Percentiles rank a stretch among this genome's conserved stretches.
Conservation (phyloP, 2,113 vertebrate species). For the Hystrix brachyura region DNA sequence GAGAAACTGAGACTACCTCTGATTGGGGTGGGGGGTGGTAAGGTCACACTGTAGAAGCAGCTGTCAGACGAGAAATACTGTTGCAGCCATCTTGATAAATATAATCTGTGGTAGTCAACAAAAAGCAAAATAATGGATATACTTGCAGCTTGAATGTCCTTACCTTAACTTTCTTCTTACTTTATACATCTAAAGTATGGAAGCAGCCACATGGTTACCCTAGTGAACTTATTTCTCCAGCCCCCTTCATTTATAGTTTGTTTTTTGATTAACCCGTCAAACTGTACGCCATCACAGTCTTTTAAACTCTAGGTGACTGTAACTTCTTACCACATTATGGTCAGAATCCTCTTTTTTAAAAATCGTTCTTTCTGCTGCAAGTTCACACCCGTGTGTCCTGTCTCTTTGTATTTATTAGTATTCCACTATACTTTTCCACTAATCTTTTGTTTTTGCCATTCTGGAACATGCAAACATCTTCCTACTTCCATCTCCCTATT, state of each 20-base stretch:
- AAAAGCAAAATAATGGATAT: neutral
- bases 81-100: neutral
- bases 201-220: neutral
- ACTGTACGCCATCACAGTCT: neutral
- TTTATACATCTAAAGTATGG: neutral
- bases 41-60: neutral
- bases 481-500: neutral
- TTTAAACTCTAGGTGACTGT: neutral
- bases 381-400: neutral
- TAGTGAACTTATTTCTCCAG: neutral
- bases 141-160: neutral
- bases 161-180: neutral
- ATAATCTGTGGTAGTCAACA: rapidly evolving
- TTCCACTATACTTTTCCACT: neutral
- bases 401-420: neutral
- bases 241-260: neutral
- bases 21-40: neutral
- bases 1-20: neutral
- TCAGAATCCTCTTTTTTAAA: neutral
- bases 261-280: neutral
- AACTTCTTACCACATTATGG: neutral
- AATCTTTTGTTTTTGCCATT: neutral
- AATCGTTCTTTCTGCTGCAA: neutral
- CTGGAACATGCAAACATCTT: neutral
- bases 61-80: neutral